Conservation (phyloP, 1,140 invertebrate genomes). For the Meteorus sp. region DNA sequence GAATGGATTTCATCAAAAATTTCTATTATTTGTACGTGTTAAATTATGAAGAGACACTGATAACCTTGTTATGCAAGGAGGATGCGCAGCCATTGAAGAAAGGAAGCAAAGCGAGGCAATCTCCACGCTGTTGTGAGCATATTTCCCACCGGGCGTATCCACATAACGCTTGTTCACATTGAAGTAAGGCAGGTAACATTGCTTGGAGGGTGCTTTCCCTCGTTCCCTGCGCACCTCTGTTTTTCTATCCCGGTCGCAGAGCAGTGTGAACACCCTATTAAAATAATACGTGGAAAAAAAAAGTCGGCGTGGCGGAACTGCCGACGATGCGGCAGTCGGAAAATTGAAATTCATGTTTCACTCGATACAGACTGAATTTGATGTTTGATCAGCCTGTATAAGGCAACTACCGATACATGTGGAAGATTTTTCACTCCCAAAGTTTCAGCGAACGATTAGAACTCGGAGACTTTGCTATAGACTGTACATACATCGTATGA, state of each 20-base stretch:
- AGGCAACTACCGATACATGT: too few species aligned
- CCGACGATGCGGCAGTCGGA: background rate
- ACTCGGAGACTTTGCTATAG: too few species aligned
- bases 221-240: too few species aligned
- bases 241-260: background rate
- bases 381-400: background rate
- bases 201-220: background rate
- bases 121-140: constrained; percentile 45
- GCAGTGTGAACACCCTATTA: too few species aligned
- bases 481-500: too few species aligned
- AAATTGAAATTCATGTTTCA: background rate
- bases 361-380: background rate
- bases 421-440: too few species aligned
- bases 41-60: background rate
- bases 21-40: background rate
- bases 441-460: too few species aligned
- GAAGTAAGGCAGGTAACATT: background rate
- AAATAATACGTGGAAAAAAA: constrained; percentile 35
- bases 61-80: constrained; percentile 43
- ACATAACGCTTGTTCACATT: background rate
- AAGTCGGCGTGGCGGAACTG: constrained; percentile 35
- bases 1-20: background rate
- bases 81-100: constrained; percentile 34
- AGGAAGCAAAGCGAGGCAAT: constrained; percentile 43
- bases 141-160: constrained; percentile 40